Percentiles rank a stretch among this genome's conserved stretches.
These are phyloP conservation scores for Calephelis perditalis DNA, from an alignment of 2,888 invertebrate species.

Conservation along the genomic window DNA sequence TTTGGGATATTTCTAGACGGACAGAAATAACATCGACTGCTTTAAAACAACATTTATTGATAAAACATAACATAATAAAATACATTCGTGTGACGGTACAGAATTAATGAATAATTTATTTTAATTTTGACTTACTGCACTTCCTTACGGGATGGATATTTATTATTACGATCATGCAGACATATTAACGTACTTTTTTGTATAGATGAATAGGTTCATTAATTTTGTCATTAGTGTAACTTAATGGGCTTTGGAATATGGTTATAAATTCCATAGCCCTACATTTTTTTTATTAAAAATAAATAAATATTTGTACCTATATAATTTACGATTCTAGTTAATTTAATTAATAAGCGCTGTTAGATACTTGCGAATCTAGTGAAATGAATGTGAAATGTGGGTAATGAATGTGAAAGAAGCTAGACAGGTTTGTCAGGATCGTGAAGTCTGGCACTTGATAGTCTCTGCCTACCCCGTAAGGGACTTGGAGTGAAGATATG, in stretches of 20 bases:
- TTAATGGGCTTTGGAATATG: not conserved
- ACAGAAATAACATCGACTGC: constrained; percentile 49
- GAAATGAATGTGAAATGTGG: no score
- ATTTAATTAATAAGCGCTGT: no score
- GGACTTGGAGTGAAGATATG: no score
- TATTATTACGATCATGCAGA: not conserved
- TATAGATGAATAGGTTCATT: constrained; percentile 9
- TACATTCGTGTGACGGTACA: constrained; percentile 35
- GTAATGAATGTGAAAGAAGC: no score
- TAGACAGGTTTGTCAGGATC: no score
- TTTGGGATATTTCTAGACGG: constrained; percentile 61
- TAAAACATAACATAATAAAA: constrained; percentile 68
- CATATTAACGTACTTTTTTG: constrained; percentile 14
- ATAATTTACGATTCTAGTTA: no score
- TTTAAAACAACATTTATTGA: constrained; percentile 30
- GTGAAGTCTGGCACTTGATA: no score
- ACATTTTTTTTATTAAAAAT: no score
- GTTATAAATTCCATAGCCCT: not conserved
- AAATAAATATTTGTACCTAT: no score
- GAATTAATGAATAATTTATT: constrained; percentile 39
- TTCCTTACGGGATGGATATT: constrained; percentile 18
- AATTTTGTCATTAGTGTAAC: constrained; percentile 21
- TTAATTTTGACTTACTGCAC: constrained; percentile 34
- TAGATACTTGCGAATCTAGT: no score
- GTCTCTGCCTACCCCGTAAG: no score